Evolutionary conservation across 1,140 invertebrate genomes (phyloP).

Genomic region (Carposina sasakii): DNA sequence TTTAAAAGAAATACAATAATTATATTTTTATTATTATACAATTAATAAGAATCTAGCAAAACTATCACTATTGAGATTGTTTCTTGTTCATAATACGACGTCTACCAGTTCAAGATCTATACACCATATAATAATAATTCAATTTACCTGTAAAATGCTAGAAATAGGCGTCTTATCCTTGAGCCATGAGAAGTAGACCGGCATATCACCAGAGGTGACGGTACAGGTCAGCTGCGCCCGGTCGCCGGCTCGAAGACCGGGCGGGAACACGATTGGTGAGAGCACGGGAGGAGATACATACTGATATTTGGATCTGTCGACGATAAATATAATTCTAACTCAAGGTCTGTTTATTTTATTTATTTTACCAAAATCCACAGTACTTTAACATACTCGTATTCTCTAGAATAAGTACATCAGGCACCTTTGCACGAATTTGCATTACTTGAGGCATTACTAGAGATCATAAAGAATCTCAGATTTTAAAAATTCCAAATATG

Average conservation of each 20-base stretch:
- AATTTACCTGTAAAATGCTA: conserved; percentile 49
- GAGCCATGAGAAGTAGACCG: conserved; percentile 86
- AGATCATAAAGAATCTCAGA: no score
- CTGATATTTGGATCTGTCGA: conserved; percentile 58
- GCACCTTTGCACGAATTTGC: neutral
- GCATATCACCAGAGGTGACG: conserved; percentile 88
- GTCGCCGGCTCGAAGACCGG: conserved; percentile 83
- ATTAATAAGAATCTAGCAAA: no score
- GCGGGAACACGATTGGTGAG: conserved; percentile 81
- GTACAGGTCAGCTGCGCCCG: conserved; percentile 87
- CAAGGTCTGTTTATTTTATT: no score
- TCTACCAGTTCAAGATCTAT: no score
- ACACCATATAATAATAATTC: conserved; percentile 1
- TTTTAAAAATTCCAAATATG: no score
- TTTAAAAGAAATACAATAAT: no score
- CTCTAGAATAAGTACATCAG: neutral
- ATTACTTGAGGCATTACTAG: no score
- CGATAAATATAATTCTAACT: neutral
- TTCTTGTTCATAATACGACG: no score
- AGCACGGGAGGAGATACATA: conserved; percentile 84
- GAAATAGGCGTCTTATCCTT: conserved; percentile 77
- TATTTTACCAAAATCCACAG: no score
- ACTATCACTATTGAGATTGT: no score
- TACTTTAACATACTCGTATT: no score
- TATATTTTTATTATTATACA: no score